Evolutionary conservation across 2,888 invertebrate genomes (phyloP).

Genomic region (Hemicrepidius hirtus): DNA sequence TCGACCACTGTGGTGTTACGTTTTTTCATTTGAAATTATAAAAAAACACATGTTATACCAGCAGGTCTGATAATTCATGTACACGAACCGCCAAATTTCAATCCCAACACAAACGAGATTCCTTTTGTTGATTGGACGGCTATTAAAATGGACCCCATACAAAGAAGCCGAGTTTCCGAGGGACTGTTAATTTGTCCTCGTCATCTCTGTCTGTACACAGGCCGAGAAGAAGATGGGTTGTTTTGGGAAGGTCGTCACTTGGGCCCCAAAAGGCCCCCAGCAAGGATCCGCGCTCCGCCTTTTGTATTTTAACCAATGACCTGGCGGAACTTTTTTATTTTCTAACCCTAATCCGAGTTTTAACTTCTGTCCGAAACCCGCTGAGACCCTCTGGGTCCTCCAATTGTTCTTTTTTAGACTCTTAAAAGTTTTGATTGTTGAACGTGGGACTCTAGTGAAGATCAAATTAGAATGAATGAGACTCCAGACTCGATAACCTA

Average conservation of each 20-base stretch:
- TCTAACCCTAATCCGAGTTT: conserved; percentile 57
- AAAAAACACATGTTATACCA: conserved; percentile 70
- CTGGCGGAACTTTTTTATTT: conserved; percentile 52
- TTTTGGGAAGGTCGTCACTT: conserved; percentile 57
- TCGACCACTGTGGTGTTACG: conserved; percentile 69
- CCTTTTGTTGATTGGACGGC: conserved; percentile 64
- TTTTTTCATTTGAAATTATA: conserved; percentile 69
- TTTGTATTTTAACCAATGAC: conserved; percentile 59
- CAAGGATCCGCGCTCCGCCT: conserved; percentile 64
- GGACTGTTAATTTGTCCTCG: conserved; percentile 42
- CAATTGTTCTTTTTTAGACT: conserved; percentile 26
- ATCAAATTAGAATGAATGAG: not conserved
- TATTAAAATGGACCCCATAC: conserved; percentile 72
- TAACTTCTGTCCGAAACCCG: conserved; percentile 42
- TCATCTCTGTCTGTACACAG: conserved; percentile 40
- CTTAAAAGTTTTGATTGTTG: not conserved
- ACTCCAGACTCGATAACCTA: not conserved
- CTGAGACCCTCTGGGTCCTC: conserved; percentile 28
- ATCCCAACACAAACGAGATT: conserved; percentile 56
- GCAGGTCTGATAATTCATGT: conserved; percentile 59
- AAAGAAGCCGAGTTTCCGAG: conserved; percentile 64
- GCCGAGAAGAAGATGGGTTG: conserved; percentile 38
- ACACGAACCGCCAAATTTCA: conserved; percentile 42
- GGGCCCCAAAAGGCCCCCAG: conserved; percentile 66
- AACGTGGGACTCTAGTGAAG: not conserved